Base-by-base conservation (phyloP, 2,888 invertebrate species). In the Brassicogethes aeneus region DNA sequence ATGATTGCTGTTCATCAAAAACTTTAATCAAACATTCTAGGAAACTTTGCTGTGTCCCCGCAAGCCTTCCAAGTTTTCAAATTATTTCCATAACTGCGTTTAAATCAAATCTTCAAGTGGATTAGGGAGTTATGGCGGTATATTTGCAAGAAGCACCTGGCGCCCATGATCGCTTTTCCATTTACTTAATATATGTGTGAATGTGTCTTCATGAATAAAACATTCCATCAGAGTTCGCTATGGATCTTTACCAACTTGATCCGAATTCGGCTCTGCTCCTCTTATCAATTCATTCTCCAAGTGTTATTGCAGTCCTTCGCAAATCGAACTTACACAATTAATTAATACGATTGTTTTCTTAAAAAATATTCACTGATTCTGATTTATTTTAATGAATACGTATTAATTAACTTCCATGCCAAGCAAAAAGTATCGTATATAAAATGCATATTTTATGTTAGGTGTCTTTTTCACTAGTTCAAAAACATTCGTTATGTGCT, bases 101-200 rank as follows among this genome's bases (percentile, higher is more conserved):
- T 62, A 60, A 61, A 61, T 61, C 60, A 61, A 58, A 60, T 58
- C 59, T 57, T 52, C 55, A 48, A 41, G 50, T 42, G 57, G 58
- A 60, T 59, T 59, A 58, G 51, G 51, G 55, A 54, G 56, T 54
- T 61, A 59, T 57, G 57, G 57, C 56, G 56, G 60, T 60, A 60
- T 60, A 60, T 61, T 60, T 57, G 57, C 57, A 46, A 43, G 49
- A 50, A 47, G 49, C 59, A 60, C 59, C 57, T 60, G n/a, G 59
- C 54, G 53, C 43, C 46, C 45, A 49, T 50, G 54, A 56, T 56
- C 55, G 57, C 57, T 56, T 56, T 51, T 53, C 57, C 55, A 60
- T 58, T 59, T 57, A 55, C 54, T 52, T 58, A 58, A 58, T 56
- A 59, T 59, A 56, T 58, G 57, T 56, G 58, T 50, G 58, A 56